These are phyloP conservation scores for Hemistola chrysoprasaria DNA, from an alignment of 2,888 invertebrate genomes.

Conservation along the genomic window DNA sequence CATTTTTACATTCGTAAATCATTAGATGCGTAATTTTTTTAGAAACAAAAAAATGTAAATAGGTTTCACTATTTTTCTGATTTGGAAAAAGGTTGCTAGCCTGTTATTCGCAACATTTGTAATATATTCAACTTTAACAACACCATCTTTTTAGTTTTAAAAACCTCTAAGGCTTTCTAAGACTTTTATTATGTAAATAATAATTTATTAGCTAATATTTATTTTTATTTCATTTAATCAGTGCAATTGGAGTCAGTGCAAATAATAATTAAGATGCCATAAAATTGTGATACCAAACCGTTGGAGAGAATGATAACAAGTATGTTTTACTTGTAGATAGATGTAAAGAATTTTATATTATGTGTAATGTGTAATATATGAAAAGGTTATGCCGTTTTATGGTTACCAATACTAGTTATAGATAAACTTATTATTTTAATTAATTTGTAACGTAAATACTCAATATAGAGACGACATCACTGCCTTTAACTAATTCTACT, in stretches of 20 bases:
- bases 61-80: no score
- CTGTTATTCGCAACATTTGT: no score
- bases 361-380: slow-evolving; percentile 23
- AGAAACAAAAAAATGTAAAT: no score
- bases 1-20: no score
- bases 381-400: slow-evolving; percentile 32
- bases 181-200: background rate
- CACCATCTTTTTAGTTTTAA: background rate
- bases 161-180: background rate
- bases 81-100: no score
- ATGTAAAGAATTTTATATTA: slow-evolving; percentile 33
- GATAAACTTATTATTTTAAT: slow-evolving; percentile 39
- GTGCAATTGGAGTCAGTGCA: slow-evolving; percentile 25
- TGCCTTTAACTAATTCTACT: slow-evolving; percentile 75
- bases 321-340: slow-evolving; percentile 31
- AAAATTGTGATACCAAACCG: slow-evolving; percentile 76
- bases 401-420: slow-evolving; percentile 55
- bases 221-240: slow-evolving; percentile 2
- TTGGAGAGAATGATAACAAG: slow-evolving; percentile 30
- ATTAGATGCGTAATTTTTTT: no score
- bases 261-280: slow-evolving; percentile 59
- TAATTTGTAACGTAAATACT: slow-evolving; percentile 62
- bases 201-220: slow-evolving; percentile 4
- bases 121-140: no score
- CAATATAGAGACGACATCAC: slow-evolving; percentile 64